Conservation (phyloP, 2,113 vertebrate species). For the Oreotrochilus melanogaster region DNA sequence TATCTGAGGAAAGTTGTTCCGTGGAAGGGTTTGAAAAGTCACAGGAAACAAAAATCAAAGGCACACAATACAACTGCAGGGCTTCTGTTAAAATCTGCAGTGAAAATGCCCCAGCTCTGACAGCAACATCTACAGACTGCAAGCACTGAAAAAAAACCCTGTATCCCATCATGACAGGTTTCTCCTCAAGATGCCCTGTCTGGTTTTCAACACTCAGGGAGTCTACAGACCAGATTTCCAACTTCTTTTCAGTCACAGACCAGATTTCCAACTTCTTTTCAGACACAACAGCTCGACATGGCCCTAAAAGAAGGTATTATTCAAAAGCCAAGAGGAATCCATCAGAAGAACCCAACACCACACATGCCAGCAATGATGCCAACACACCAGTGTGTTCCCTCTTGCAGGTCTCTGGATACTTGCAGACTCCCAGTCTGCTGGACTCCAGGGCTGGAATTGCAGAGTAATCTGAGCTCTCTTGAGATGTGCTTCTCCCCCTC, state of each 20-base stretch:
- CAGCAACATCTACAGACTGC: neutral
- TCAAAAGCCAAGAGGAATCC: neutral
- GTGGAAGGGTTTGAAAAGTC: neutral
- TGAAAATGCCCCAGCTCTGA: neutral
- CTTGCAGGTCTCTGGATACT: fast-evolving
- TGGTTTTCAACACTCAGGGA: fast-evolving
- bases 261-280: neutral
- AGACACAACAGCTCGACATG: neutral
- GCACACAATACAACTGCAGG: neutral
- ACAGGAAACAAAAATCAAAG: neutral
- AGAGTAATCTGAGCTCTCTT: neutral
- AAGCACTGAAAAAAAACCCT: neutral
- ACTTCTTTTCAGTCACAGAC: fast-evolving
- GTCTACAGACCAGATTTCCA: fast-evolving
- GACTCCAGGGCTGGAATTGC: neutral
- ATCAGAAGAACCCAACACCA: neutral
- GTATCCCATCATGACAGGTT: fast-evolving
- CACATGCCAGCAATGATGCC: fast-evolving
- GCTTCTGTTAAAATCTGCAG: neutral
- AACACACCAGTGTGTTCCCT: fast-evolving
- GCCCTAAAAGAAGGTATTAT: neutral
- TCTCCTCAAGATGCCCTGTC: neutral
- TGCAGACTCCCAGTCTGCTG: neutral
- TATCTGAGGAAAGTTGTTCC: neutral
- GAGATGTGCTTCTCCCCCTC: neutral